Conservation (phyloP, 2,113 vertebrate species). For the Marmota flaviventris region DNA sequence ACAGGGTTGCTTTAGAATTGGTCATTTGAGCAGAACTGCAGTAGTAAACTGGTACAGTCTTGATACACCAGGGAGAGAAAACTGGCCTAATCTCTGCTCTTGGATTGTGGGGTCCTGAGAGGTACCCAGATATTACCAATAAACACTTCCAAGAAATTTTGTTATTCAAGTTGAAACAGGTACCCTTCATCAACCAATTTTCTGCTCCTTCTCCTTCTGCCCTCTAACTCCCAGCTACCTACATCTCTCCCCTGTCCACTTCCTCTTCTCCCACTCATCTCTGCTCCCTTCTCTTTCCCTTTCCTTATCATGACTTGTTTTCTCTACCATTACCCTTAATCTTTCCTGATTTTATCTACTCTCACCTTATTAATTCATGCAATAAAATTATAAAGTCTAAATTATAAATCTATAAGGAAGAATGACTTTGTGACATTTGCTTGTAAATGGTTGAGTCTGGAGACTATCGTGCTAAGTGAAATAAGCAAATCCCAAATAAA, state of each 20-base stretch:
- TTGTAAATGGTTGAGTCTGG: too few relatives aligned
- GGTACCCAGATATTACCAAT: background rate
- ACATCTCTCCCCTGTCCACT: accelerated
- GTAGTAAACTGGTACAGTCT: too few relatives aligned
- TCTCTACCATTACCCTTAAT: background rate
- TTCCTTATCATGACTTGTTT: background rate
- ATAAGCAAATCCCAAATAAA: too few relatives aligned
- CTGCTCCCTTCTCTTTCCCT: too few relatives aligned
- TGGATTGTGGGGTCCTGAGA: background rate
- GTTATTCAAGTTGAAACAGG: background rate
- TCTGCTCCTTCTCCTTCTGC: background rate
- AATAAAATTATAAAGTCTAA: background rate
- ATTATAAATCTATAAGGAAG: too few relatives aligned
- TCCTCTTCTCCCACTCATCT: too few relatives aligned
- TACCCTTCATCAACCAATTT: background rate
- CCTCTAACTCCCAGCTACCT: accelerated
- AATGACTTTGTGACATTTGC: too few relatives aligned
- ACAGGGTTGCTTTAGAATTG: background rate
- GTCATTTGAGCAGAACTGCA: background rate
- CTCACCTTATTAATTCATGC: background rate
- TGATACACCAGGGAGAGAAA: background rate
- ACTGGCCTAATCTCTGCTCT: background rate
- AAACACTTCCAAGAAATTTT: background rate
- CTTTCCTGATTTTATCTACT: background rate
- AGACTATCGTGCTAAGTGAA: too few relatives aligned